These are phyloP conservation scores for Grammomys dolichurus DNA, from an alignment of 2,113 vertebrate species.

Conservation along the genomic window DNA sequence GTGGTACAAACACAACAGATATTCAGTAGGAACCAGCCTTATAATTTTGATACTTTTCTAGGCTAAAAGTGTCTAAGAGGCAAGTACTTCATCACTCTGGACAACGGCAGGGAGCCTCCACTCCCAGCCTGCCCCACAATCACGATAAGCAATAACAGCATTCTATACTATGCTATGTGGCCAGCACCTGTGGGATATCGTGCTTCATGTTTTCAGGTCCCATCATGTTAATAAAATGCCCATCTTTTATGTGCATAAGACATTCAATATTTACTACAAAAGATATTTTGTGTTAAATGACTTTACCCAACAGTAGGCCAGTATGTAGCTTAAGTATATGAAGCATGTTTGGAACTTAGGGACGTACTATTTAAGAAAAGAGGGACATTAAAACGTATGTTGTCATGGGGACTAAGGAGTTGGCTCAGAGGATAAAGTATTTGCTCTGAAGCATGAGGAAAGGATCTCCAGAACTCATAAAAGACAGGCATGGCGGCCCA, in stretches of 20 bases:
- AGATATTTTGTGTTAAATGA: background rate
- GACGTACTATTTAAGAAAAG: background rate
- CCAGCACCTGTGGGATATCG: background rate
- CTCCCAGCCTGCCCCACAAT: background rate
- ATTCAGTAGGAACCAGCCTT: background rate
- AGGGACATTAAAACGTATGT: background rate
- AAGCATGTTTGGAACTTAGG: background rate
- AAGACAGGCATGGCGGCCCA: too few species aligned
- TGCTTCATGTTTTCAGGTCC: background rate
- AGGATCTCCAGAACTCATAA: background rate
- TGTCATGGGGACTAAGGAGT: background rate
- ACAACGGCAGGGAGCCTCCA: background rate
- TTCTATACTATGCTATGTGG: background rate
- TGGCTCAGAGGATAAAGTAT: background rate
- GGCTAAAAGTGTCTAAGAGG: too few species aligned
- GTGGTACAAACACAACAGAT: background rate
- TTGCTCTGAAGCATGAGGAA: fast-evolving
- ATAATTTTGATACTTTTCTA: background rate
- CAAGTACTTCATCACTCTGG: background rate
- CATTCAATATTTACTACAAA: constrained; percentile 20
- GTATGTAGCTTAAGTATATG: background rate
- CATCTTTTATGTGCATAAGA: background rate
- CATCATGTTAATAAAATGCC: background rate
- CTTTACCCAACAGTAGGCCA: background rate
- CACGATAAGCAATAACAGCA: background rate